Base-by-base conservation (phyloP, 2,797 vertebrate genomes). In the Vireo griseus region DNA sequence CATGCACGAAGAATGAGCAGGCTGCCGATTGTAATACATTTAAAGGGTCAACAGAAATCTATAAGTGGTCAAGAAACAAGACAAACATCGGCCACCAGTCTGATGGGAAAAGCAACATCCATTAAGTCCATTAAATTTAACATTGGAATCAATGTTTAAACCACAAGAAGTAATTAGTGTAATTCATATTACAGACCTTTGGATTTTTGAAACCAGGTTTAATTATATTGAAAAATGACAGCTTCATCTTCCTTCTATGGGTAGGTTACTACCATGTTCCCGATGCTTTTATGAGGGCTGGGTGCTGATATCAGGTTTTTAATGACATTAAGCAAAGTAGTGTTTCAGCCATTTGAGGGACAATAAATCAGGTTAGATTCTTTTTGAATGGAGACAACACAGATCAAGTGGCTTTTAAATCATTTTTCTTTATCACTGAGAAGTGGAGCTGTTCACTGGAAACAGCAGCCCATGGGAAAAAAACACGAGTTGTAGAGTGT, bases 91-190 rank as follows among this genome's bases (percentile, higher is more conserved):
- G 98, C 98, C 97, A 97, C 98, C 97, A 97, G 97, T 98, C 98
- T 98, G 98, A 99, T 98, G 98, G 98, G 98, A 98, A 98, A 97
- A 98, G 98, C 98, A 98, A 97, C 97, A 97, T 99, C 99, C 99
- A 99, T 99, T 99, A 99, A 99, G 98, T 98, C 98, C 98, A 99
- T 99, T 99, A 98, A 99, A 99, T 98, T 98, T 98, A 98, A 98
- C 97, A 97, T 95, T 97, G 96, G 98, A 99, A 99, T 99, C 99
- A 98, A 99, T 99, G 98, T 97, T 98, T 97, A 98, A 99, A 98
- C 98, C 98, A 98, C 98, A 98, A 98, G 98, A 98, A 98, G 97
- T 98, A 97, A 98, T 98, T 98, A 98, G 97, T 96, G 93, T 97
- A 97, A 98, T 98, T 98, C 97, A 98, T 97, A 98, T 97, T 97